A percentile compares a stretch with the other conserved stretches of the same genome.
phyloP scores from a whole-genome alignment of 2,888 invertebrate species.

The Drosophila stalkeri region DNA sequence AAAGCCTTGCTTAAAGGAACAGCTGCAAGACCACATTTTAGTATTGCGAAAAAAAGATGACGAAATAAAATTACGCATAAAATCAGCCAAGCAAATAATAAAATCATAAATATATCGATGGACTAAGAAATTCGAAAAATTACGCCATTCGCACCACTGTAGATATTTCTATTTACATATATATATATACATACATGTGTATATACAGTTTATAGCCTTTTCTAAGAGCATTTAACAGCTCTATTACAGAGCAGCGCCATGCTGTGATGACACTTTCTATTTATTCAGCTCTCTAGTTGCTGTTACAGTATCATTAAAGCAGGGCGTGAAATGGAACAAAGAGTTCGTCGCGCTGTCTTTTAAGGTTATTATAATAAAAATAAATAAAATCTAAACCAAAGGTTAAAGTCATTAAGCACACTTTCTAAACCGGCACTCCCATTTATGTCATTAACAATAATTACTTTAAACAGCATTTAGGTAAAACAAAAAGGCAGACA shows the following conservation, averaged over 20 bases:
- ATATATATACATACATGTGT: neutral
- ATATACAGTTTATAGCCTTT: conserved; percentile 11
- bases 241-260: conserved; percentile 23
- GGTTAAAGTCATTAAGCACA: conserved; percentile 43
- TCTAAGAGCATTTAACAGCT: conserved; percentile 20
- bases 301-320: conserved; percentile 14
- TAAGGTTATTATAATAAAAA: neutral
- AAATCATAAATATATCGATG: neutral
- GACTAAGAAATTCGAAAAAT: neutral
- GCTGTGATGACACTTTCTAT: conserved; percentile 23
- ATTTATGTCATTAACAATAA: conserved; percentile 1
- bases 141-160: conserved; percentile 5
- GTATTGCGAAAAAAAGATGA: neutral
- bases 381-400: conserved; percentile 36
- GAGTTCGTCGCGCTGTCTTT: conserved; percentile 33
- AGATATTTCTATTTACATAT: neutral
- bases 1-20: neutral
- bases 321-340: conserved; percentile 20
- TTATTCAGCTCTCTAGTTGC: conserved; percentile 1
- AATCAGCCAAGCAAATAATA: conserved; percentile 2
- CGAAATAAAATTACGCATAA: neutral
- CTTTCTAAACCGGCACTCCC: conserved; percentile 38
- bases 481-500: conserved; percentile 37
- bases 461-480: conserved; percentile 38
- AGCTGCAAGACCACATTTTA: neutral